Evolutionary conservation across 1,140 invertebrate species (phyloP), one percentile per base, ranked within the genome.

Genomic region (Dendroctonus ponderosae): DNA sequence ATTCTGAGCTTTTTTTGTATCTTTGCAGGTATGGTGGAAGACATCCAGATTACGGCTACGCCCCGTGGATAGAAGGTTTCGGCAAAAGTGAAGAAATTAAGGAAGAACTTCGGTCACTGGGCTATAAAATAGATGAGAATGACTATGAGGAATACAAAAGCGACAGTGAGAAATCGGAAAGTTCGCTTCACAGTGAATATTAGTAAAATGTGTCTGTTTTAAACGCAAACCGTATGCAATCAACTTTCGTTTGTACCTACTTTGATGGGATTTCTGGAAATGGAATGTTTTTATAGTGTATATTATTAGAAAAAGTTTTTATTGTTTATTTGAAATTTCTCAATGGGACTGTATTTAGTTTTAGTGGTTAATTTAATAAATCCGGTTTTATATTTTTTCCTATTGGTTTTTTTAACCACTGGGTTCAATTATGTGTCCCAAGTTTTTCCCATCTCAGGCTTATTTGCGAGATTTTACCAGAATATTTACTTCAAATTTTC

Each of bases 21-120:
- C 15, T 12, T 62, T 59, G 12, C 12, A 68, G 69, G 49, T 86
- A 81, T 73, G 90, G 90, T 0, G 91, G 91, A 0, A 78, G 83
- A 0, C 83, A 87, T 74, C 85, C 87, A 0, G 88, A 92, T 70
- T 83, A 88, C 68, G 82, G 85, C 0, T 91, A 90, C 71, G 86
- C 85, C 8, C 83, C 86, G 14, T 93, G 91, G 91, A 79, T 92
- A 15, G 85, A 88, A 38, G 80, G 81, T 3, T 79, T 91, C 6
- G 81, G 78, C 46, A 82, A 81, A 39, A 83, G 85, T 56, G 78
- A 79, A 7, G 74, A 74, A n/a, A 80, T 91, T 5, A 81, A 85
- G 0, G 85, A 87, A 71, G 86, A 89, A 77, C 80, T 90, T 78
- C 79, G 82, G 54, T 78, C 82, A 7, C 76, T 86, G 41, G 89